phyloP scores from a whole-genome alignment of 1,140 invertebrate species.

The Drosophila bocki region DNA sequence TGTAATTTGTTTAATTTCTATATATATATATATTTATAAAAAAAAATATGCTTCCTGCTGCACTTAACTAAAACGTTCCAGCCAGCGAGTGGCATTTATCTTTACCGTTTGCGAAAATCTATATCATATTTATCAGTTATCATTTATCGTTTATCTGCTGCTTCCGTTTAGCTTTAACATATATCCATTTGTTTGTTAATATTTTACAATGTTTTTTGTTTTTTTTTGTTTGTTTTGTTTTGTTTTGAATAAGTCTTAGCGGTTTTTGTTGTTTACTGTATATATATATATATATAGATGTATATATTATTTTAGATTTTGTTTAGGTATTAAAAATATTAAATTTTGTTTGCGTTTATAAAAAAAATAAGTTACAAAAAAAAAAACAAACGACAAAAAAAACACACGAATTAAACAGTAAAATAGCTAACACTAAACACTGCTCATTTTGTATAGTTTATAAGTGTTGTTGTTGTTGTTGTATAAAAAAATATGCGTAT shows the following conservation, averaged over 20 bases:
- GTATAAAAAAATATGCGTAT: conserved; percentile 77
- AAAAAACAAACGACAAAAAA: conserved; percentile 30
- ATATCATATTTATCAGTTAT: conserved; percentile 22
- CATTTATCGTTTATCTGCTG: conserved; percentile 31
- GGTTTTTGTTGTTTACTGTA: conserved; percentile 67
- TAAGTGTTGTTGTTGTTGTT: conserved; percentile 48
- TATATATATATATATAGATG: conserved; percentile 39
- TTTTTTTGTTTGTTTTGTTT: conserved; percentile 15
- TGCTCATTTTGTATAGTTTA: conserved; percentile 3
- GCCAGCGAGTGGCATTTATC: conserved; percentile 6
- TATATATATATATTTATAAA: conserved; percentile 52
- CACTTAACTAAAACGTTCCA: conserved; percentile 58
- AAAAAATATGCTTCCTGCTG: conserved; percentile 58
- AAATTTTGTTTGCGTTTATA: conserved; percentile 55
- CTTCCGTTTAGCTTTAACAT: conserved; percentile 41
- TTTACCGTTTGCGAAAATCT: conserved; percentile 17
- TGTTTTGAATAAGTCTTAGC: conserved; percentile 81
- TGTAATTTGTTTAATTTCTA: conserved; percentile 39
- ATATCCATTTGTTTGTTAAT: conserved; percentile 58
- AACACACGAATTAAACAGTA: conserved; percentile 64
- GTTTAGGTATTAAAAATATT: conserved; percentile 78
- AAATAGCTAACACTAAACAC: conserved; percentile 72
- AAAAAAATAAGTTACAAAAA: conserved; percentile 67
- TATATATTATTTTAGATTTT: conserved; percentile 29
- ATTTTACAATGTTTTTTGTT: conserved; percentile 64